Base-by-base conservation (phyloP, 2,888 invertebrate genomes). In the Leptodirus hochenwartii region DNA sequence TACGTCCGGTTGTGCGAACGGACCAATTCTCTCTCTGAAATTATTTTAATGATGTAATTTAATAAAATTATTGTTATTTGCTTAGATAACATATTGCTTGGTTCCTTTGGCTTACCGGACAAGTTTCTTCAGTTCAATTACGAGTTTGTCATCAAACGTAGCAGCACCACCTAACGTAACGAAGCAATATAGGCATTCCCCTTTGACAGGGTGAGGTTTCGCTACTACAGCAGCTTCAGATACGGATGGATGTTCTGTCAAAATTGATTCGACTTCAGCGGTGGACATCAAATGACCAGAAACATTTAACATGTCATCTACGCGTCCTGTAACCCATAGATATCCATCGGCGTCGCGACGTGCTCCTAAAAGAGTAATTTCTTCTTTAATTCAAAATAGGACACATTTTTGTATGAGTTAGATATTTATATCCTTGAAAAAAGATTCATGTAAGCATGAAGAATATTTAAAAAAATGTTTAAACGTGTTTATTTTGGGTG, bases 241-340 rank as follows among this genome's bases (percentile, higher is more conserved):
- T 0, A 98, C 81, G 8, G 64, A 61, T 1, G 60, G 56, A 48
- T 85, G 80, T 50, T 80, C 80, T 0, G 79, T 70, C 10, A 85
- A 61, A 13, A 81, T 78, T 9, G 79, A 72, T 53, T 85, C 84
- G 1, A 84, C 80, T 61, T 98, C 93, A 0, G 96, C 84, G 0
- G 96, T 98, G 36, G 91, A 91, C 73, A 98, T 80, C 31, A 98
- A 63, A 57, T 98, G 96, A 0, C 96, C 98, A 2, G 91, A 93
- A 5, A 98, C 95, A 56, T 98, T 98, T 41, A 98, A 62, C 88
- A 98, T 93, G 54, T 98, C 98, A 53, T 98, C 96, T 22, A 95
- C 84, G 34, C 95, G 74, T 0, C 95, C 95, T 0, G 93, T 95
- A 34, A 96, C 79, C 91, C 91, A 93, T 32, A 90, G 59, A 53